These are phyloP conservation scores for Acanthoscelides obtectus DNA, from an alignment of 2,888 invertebrate genomes.

Conservation along the genomic window DNA sequence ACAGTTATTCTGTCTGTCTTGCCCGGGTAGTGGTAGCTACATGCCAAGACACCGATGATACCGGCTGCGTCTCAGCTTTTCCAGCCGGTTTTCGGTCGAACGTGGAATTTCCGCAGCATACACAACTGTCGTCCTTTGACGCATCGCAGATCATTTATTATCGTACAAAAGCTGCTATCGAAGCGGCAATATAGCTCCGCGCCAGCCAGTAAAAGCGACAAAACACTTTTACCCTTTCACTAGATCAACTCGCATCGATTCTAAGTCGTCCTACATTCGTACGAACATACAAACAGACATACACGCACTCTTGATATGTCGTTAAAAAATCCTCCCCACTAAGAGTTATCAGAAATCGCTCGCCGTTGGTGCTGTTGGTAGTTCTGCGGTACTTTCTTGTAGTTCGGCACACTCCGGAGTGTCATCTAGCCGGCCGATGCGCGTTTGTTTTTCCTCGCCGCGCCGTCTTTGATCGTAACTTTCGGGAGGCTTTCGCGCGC, in stretches of 20 bases:
- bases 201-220: background rate
- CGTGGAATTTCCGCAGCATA: no score
- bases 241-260: background rate
- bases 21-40: no score
- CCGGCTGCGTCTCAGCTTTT: no score
- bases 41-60: no score
- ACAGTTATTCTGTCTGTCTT: no score
- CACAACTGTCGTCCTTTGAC: no score
- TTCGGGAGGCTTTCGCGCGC: background rate
- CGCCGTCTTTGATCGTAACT: background rate
- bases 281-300: no score
- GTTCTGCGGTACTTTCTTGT: constrained; percentile 19
- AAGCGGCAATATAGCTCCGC: background rate
- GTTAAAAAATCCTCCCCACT: background rate
- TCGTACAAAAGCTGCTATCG: background rate
- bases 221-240: background rate
- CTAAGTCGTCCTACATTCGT: background rate
- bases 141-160: background rate
- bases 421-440: constrained; percentile 1
- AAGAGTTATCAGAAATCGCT: background rate
- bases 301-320: background rate
- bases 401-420: constrained; percentile 9
- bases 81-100: no score
- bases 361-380: constrained; percentile 1
- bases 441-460: constrained; percentile 1